These are phyloP conservation scores for Speoplatyrhinus poulsoni DNA, from an alignment of 2,113 vertebrate species.

Conservation along the genomic window DNA sequence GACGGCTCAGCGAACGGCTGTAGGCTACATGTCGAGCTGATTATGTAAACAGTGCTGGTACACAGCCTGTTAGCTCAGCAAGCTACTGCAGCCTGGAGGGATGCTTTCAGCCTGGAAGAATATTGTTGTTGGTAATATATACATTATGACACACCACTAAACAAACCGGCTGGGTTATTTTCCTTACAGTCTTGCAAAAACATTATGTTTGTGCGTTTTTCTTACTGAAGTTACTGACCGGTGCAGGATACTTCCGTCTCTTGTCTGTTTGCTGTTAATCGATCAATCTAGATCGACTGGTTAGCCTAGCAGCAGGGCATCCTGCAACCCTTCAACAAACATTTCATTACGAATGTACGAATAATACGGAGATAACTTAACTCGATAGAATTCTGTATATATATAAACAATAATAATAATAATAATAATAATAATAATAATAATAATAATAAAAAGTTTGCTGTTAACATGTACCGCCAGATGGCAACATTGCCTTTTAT, in stretches of 20 bases:
- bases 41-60: neutral
- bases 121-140: neutral
- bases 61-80: slow-evolving; percentile 34
- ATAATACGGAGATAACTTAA: neutral
- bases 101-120: neutral
- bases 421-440: no score
- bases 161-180: no score
- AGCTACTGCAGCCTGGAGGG: slow-evolving; percentile 26
- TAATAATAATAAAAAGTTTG: no score
- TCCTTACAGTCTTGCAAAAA: neutral
- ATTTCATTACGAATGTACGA: neutral
- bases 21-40: neutral
- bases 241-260: slow-evolving; percentile 9
- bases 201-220: neutral
- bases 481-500: slow-evolving; percentile 46
- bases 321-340: slow-evolving; percentile 31
- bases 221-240: neutral
- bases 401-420: no score
- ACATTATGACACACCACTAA: no score
- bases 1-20: no score
- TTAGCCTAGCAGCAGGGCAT: slow-evolving; percentile 11
- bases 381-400: neutral
- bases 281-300: slow-evolving; percentile 30
- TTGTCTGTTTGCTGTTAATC: slow-evolving; percentile 42
- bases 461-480: slow-evolving; percentile 30